Percentiles rank a stretch among this genome's conserved stretches.
Evolutionary conservation across 2,113 vertebrate species (phyloP).

Genomic region (Platichthys stellatus): DNA sequence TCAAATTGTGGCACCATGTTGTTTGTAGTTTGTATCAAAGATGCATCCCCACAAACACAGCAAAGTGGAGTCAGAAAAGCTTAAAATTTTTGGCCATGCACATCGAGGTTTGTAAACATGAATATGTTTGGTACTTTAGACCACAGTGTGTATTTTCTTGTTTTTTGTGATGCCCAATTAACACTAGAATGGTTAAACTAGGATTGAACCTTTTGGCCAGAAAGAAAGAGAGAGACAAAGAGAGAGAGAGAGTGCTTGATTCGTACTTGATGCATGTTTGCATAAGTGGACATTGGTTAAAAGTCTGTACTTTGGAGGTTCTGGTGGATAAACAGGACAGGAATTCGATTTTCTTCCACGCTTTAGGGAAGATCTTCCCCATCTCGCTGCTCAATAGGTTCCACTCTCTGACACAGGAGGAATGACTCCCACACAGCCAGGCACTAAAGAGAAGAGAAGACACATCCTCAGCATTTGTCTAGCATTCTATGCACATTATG

Average conservation of each 20-base stretch:
- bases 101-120: not conserved
- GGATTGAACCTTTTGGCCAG: constrained; percentile 23
- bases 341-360: not conserved
- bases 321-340: not conserved
- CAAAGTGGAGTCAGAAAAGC: not conserved
- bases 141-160: constrained; percentile 17
- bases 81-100: constrained; percentile 13
- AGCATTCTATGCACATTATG: too few species aligned
- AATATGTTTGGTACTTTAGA: not conserved
- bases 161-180: not conserved
- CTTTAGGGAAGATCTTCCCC: constrained; percentile 80
- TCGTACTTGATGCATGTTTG: not conserved
- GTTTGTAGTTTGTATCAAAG: not conserved
- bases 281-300: constrained; percentile 7
- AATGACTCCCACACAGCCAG: constrained; percentile 96
- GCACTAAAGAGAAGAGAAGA: constrained; percentile 83
- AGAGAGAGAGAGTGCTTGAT: not conserved
- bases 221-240: not conserved
- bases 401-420: constrained; percentile 86
- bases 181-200: constrained; percentile 35
- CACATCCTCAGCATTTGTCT: constrained; percentile 42
- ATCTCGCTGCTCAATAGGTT: constrained; percentile 74
- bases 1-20: not conserved
- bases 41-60: not conserved
- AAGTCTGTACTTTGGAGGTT: constrained; percentile 23